phyloP scores from a whole-genome alignment of 1,140 invertebrate genomes.

The Drosophila persimilis region DNA sequence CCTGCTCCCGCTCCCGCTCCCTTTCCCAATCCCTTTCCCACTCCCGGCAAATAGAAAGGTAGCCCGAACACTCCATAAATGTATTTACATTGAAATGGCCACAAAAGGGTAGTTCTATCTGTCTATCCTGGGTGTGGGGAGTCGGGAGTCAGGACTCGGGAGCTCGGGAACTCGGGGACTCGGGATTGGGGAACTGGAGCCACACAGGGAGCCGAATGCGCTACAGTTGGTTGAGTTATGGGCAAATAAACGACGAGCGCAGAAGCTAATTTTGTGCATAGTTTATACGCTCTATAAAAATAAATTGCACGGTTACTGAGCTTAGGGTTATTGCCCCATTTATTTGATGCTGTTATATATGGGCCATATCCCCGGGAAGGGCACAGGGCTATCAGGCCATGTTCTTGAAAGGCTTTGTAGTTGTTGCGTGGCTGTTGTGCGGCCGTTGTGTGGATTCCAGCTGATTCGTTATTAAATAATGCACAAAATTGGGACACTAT shows the following conservation, averaged over 20 bases:
- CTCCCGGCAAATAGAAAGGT: constrained; percentile 57
- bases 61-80: constrained; percentile 31
- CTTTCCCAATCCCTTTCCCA: too few relatives aligned
- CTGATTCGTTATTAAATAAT: neutral
- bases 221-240: constrained; percentile 56
- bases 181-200: neutral
- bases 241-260: constrained; percentile 44
- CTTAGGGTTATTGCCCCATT: constrained; percentile 49
- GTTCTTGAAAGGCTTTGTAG: constrained; percentile 16
- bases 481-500: neutral
- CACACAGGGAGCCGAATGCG: constrained; percentile 44
- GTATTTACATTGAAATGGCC: constrained; percentile 57
- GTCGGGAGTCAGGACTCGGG: neutral
- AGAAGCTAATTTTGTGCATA: constrained; percentile 56
- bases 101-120: constrained; percentile 55
- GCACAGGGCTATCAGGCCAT: constrained; percentile 27
- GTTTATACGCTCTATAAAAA: constrained; percentile 52
- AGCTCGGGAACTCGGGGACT: too few relatives aligned
- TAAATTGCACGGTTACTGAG: constrained; percentile 43
- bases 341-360: constrained; percentile 24
- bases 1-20: constrained; percentile 18
- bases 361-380: constrained; percentile 24
- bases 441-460: neutral
- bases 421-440: neutral
- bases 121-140: constrained; percentile 6